Conservation (phyloP, 2,797 vertebrate genomes). For the Molossus alvarezi region DNA sequence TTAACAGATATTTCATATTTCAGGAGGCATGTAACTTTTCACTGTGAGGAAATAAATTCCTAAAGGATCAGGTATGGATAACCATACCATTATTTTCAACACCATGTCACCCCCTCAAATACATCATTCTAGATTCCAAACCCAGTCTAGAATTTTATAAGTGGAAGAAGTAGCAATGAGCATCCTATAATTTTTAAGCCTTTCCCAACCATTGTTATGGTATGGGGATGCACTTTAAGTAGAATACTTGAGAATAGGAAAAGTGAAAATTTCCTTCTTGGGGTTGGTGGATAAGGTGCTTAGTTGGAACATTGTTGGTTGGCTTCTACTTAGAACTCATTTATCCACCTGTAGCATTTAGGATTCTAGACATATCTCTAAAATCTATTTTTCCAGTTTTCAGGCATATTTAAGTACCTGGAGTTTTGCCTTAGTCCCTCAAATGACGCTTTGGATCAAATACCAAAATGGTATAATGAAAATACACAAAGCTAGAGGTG, state of each 20-base stretch:
- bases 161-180: not conserved
- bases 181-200: not conserved
- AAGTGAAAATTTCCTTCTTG: conserved; percentile 15
- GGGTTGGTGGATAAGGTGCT: not conserved
- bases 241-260: not conserved
- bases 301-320: not conserved
- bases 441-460: conserved; percentile 23
- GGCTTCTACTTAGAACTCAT: not conserved
- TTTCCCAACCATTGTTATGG: not conserved
- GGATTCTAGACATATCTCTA: not conserved
- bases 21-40: conserved; percentile 22
- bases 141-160: not conserved
- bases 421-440: not conserved
- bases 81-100: not conserved
- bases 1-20: conserved; percentile 33
- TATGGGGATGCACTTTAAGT: not conserved
- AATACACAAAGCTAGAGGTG: not conserved
- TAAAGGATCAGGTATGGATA: not conserved
- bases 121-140: not conserved
- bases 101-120: not conserved
- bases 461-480: not conserved
- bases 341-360: not conserved
- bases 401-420: not conserved
- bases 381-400: conserved; percentile 44
- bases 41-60: not conserved